phyloP scores from a whole-genome alignment of 1,140 invertebrate species.

The Chelonus insularis region DNA sequence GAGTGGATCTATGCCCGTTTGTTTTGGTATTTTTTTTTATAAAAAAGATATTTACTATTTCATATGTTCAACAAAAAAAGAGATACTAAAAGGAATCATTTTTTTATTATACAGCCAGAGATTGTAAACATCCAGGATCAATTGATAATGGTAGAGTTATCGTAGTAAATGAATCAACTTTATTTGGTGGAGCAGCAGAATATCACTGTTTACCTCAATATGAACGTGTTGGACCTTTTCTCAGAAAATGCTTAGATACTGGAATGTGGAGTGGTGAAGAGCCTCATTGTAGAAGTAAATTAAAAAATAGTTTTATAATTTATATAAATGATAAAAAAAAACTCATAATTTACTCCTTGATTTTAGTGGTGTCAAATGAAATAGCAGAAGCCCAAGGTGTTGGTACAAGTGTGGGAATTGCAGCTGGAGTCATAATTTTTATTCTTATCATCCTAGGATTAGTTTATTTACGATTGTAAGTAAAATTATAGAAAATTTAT shows the following conservation, averaged over 20 bases:
- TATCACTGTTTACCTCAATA: constrained; percentile 88
- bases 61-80: too few species aligned
- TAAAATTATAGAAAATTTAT: constrained; percentile 39
- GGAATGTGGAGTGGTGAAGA: constrained; percentile 84
- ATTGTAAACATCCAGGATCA: constrained; percentile 75
- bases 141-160: constrained; percentile 86
- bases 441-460: constrained; percentile 74
- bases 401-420: constrained; percentile 78
- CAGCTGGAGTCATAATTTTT: constrained; percentile 75
- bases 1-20: constrained; percentile 77
- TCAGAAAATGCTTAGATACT: constrained; percentile 80
- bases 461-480: constrained; percentile 77
- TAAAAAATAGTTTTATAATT: neutral
- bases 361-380: constrained; percentile 63
- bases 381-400: constrained; percentile 68
- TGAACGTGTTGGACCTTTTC: constrained; percentile 77
- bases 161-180: constrained; percentile 79
- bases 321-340: neutral
- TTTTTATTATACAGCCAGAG: constrained; percentile 43
- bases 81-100: too few species aligned
- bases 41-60: too few species aligned
- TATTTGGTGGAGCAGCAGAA: constrained; percentile 79
- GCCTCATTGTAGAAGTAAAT: constrained; percentile 71
- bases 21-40: constrained; percentile 69
- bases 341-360: too few species aligned